Base-by-base conservation (phyloP, 2,888 invertebrate genomes). In the Nezara viridula region DNA sequence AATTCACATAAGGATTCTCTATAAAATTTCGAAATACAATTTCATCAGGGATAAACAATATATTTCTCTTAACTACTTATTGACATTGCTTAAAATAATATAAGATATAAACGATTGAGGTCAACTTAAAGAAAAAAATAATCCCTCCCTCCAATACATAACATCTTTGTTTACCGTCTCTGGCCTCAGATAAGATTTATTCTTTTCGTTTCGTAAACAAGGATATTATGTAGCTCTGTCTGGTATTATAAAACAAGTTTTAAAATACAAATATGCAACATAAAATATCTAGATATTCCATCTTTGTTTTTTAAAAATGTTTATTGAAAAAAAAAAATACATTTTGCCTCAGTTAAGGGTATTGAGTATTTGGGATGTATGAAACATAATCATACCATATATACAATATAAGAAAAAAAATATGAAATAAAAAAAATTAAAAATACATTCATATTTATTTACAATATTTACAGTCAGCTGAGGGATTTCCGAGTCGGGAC, bases 91-190 rank as follows among this genome's bases (percentile, higher is more conserved):
- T 19, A 37, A 73, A 73, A 73, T 73, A 73, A 73, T 37, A 73
- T 21, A 27, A 32, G 16, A 44, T 44, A 7, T 5, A 73, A 73
- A 60, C n/a, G 1, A 60, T 60, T 73, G 66, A 73, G 66, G 66
- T 73, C 66, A 37, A 73, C 66, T 73, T 73, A 66, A n/a, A 37
- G 66, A 37, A 73, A 73, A 73, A 73, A 73, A 19, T 9, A 73
- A 14, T 6, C 19, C n/a, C 24, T 50, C 52, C 52, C 55, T n/a
- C 37, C 66, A 44, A 44, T 44, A 44, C 44, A 44, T 44, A 44
- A 44, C 44, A 10, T 44, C 44, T 5, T 44, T 44, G 44, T 44
- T 44, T 44, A 44, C 44, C 44, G 10, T 60, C 37, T 73, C 37
- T 19, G 0, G 66, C 7, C 37, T 5, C 19, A 37, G 66, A 73